phyloP scores from a whole-genome alignment of 2,888 invertebrate genomes.

The Habrosyne pyritoides region DNA sequence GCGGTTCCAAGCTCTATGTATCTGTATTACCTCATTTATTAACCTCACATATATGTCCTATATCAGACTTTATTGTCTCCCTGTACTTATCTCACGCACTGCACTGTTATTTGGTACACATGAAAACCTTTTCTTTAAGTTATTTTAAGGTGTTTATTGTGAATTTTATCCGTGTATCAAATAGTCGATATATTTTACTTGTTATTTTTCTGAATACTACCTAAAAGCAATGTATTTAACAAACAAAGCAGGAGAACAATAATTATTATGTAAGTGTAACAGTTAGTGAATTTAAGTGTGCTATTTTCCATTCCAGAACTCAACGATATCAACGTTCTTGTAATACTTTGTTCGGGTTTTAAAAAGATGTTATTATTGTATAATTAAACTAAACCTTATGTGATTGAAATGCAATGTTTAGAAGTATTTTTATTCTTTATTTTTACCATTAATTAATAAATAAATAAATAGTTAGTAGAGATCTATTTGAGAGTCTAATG shows the following conservation, averaged over 20 bases:
- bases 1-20: constrained; percentile 51
- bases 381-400: constrained; percentile 83
- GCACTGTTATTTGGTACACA: constrained; percentile 82
- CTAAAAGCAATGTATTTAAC: constrained; percentile 82
- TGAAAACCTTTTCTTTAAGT: constrained; percentile 61
- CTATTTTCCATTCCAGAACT: constrained; percentile 84
- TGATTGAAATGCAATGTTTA: constrained; percentile 84
- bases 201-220: constrained; percentile 80
- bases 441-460: constrained; percentile 82
- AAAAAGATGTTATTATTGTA: constrained; percentile 82
- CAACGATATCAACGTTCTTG: constrained; percentile 82
- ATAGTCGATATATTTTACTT: constrained; percentile 79
- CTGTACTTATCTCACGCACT: constrained; percentile 76
- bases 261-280: constrained; percentile 83
- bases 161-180: constrained; percentile 75
- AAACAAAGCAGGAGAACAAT: constrained; percentile 83
- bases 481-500: constrained; percentile 84
- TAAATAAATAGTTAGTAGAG: constrained; percentile 82
- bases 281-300: constrained; percentile 84
- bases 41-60: constrained; percentile 70
- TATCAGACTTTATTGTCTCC: constrained; percentile 62
- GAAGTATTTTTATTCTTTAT: constrained; percentile 84
- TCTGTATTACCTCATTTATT: constrained; percentile 76
- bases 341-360: constrained; percentile 82
- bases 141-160: constrained; percentile 72